phyloP scores from a whole-genome alignment of 2,113 vertebrate species.

The Malaclemys terrapin region DNA sequence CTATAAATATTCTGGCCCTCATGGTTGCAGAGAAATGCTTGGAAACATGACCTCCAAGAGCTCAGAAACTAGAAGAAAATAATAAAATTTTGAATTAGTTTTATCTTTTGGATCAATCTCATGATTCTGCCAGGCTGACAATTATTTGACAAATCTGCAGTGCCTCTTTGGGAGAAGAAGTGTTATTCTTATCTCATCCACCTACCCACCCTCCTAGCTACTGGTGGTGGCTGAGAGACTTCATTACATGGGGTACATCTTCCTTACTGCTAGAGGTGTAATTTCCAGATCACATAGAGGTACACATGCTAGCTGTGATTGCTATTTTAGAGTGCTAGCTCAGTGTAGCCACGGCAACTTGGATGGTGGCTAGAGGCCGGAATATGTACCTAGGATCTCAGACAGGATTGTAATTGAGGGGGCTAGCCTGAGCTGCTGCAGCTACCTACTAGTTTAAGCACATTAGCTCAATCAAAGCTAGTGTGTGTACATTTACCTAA shows the following conservation, averaged over 20 bases:
- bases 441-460: neutral
- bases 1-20: neutral
- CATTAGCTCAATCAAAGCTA: neutral
- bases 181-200: neutral
- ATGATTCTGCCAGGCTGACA: neutral
- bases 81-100: neutral
- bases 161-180: neutral
- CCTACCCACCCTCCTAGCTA: neutral
- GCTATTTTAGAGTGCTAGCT: neutral
- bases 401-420: no score
- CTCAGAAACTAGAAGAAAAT: neutral
- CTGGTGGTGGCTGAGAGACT: neutral
- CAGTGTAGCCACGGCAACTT: neutral
- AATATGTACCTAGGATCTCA: no score
- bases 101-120: neutral
- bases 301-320: neutral
- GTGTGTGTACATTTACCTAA: neutral
- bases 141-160: neutral
- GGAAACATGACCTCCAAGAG: neutral
- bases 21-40: neutral
- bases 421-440: neutral
- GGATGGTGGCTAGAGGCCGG: neutral
- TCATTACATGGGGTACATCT: neutral
- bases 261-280: neutral
- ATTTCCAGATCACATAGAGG: neutral